Percentiles rank a stretch among this genome's conserved stretches.
phyloP scores from a whole-genome alignment of 2,888 invertebrate species.

The Monochamus alternatus region DNA sequence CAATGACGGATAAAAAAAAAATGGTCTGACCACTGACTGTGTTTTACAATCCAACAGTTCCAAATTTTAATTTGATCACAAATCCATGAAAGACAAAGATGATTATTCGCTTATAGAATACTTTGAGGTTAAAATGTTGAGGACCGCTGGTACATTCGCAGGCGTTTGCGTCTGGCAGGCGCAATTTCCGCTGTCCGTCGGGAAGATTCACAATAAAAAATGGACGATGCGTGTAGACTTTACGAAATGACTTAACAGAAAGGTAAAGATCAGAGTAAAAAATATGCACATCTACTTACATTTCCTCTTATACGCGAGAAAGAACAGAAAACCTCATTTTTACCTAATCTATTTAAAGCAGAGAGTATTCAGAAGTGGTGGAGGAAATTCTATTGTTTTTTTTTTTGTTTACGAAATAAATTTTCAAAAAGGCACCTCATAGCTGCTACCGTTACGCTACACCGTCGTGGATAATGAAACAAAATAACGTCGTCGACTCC shows the following conservation, averaged over 20 bases:
- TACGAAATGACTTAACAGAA: slow-evolving; percentile 35
- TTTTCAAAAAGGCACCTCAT: slow-evolving; percentile 53
- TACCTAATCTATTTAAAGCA: slow-evolving; percentile 43
- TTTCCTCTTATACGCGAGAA: slow-evolving; percentile 36
- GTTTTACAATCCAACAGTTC: too few species aligned
- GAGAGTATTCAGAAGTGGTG: slow-evolving; percentile 52
- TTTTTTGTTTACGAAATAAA: slow-evolving; percentile 45
- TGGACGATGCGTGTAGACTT: slow-evolving; percentile 35
- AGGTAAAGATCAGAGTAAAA: slow-evolving; percentile 37
- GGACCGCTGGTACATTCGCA: background rate
- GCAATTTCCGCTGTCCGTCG: background rate
- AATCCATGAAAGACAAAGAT: too few species aligned
- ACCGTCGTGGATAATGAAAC: slow-evolving; percentile 40
- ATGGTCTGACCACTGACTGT: too few species aligned
- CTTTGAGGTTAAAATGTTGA: background rate
- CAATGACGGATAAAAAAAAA: too few species aligned
- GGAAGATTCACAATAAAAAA: slow-evolving; percentile 34
- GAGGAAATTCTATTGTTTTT: slow-evolving; percentile 32
- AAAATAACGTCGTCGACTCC: too few species aligned
- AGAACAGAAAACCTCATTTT: slow-evolving; percentile 23
- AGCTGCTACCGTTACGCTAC: slow-evolving; percentile 53
- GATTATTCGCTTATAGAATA: too few species aligned
- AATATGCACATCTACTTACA: slow-evolving; percentile 40
- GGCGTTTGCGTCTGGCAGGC: background rate
- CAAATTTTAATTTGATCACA: too few species aligned